phyloP scores from a whole-genome alignment of 2,113 vertebrate species.

The Enhydra lutris region DNA sequence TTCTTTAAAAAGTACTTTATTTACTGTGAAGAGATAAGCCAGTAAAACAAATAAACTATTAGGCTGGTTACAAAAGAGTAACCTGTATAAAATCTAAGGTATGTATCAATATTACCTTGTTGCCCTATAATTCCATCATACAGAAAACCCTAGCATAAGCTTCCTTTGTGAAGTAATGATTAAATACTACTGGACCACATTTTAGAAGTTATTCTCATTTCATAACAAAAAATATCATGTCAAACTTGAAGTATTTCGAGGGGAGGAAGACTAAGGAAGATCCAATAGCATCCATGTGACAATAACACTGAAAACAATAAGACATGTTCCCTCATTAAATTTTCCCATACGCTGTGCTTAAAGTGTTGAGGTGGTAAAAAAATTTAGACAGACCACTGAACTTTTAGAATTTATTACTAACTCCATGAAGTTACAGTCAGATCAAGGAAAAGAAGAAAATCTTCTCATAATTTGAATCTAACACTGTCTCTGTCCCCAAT shows the following conservation, averaged over 20 bases:
- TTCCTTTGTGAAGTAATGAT: constrained; percentile 7
- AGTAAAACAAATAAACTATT: background rate
- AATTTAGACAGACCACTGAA: background rate
- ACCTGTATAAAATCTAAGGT: background rate
- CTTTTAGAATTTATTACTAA: background rate
- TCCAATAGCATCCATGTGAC: background rate
- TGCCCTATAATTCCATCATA: background rate
- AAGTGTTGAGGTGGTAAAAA: background rate
- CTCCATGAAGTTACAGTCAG: background rate
- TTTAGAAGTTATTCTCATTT: constrained; percentile 2
- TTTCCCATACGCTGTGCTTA: background rate
- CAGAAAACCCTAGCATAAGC: background rate
- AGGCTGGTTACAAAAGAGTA: background rate
- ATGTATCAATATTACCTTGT: background rate
- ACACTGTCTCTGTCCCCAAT: background rate
- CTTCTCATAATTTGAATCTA: background rate
- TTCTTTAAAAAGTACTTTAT: background rate
- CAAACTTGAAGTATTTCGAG: background rate
- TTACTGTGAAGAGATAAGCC: background rate
- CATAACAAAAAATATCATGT: background rate
- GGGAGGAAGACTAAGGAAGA: background rate
- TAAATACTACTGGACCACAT: background rate
- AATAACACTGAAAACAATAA: background rate
- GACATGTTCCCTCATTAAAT: background rate
- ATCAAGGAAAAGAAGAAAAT: background rate